phyloP scores from a whole-genome alignment of 2,113 vertebrate genomes.

The Micromys minutus region DNA sequence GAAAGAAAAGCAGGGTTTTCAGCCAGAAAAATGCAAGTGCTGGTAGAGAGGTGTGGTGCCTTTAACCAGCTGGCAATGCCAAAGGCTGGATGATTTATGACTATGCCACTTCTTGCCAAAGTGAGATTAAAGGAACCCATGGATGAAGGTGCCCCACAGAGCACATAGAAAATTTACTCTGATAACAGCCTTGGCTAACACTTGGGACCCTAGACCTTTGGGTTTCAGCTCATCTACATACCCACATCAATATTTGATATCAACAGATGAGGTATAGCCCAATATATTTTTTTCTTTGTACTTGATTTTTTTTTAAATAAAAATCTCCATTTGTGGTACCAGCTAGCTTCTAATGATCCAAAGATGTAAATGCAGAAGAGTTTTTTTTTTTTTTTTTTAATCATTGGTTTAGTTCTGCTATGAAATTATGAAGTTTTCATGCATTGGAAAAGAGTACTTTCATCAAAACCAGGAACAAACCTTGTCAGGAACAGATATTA shows the following conservation, averaged over 20 bases:
- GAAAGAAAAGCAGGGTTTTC: slow-evolving; percentile 10
- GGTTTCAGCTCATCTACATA: neutral
- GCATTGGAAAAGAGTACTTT: slow-evolving; percentile 32
- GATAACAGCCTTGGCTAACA: slow-evolving; percentile 16
- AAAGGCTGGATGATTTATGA: slow-evolving; percentile 63
- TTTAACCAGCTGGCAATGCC: slow-evolving; percentile 21
- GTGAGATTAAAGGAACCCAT: slow-evolving; percentile 4
- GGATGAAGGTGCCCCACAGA: neutral
- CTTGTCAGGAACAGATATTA: slow-evolving; percentile 10
- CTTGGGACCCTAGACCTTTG: slow-evolving; percentile 48
- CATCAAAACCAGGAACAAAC: slow-evolving; percentile 33
- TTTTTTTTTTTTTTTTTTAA: neutral
- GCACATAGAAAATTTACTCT: slow-evolving; percentile 5
- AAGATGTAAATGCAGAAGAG: slow-evolving; percentile 21
- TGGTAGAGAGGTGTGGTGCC: neutral
- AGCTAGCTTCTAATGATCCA: slow-evolving; percentile 36
- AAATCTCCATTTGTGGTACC: neutral
- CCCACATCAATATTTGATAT: slow-evolving; percentile 33
- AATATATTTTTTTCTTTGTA: slow-evolving; percentile 38
- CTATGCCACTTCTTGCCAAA: slow-evolving; percentile 30
- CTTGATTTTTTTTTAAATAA: neutral
- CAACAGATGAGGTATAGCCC: slow-evolving; percentile 54
- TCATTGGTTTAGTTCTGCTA: neutral
- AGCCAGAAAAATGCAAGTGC: slow-evolving; percentile 22
- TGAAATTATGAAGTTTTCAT: slow-evolving; percentile 34